phyloP scores from a whole-genome alignment of 2,113 vertebrate species.

The Cryptotis parvus region DNA sequence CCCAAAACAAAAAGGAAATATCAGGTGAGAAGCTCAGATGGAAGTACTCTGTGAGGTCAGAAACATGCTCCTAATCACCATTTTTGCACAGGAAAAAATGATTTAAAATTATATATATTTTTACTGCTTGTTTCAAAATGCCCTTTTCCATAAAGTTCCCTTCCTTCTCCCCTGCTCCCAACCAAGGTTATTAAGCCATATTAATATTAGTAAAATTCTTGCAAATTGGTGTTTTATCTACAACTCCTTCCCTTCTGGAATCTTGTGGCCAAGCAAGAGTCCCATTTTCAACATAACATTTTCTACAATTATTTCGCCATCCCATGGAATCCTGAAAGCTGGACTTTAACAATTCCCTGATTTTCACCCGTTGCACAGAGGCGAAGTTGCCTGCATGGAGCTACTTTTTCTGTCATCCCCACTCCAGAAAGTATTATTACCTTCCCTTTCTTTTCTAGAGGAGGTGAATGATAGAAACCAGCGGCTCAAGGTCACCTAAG shows the following conservation, averaged over 20 bases:
- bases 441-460: constrained; percentile 32
- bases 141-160: constrained; percentile 8
- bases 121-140: constrained; percentile 25
- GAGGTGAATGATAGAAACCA: constrained; percentile 64
- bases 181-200: constrained; percentile 12
- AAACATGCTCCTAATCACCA: background rate
- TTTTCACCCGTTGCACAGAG: constrained; percentile 5
- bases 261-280: background rate
- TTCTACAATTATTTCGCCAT: constrained; percentile 19
- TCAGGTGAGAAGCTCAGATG: background rate
- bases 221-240: constrained; percentile 40
- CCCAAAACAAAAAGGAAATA: constrained; percentile 45
- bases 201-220: background rate
- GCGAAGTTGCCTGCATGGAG: constrained; percentile 36
- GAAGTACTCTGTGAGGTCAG: constrained; percentile 1
- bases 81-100: constrained; percentile 58
- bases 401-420: constrained; percentile 12
- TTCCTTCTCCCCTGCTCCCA: background rate
- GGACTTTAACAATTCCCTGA: constrained; percentile 32
- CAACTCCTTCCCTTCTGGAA: constrained; percentile 69
- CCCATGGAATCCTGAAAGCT: background rate
- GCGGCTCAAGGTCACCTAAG: constrained; percentile 78
- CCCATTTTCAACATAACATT: constrained; percentile 6
- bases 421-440: background rate
- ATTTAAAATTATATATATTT: constrained; percentile 29